These are phyloP conservation scores for Gobio occitaniae DNA, from an alignment of 2,797 vertebrate genomes.

Conservation along the genomic window DNA sequence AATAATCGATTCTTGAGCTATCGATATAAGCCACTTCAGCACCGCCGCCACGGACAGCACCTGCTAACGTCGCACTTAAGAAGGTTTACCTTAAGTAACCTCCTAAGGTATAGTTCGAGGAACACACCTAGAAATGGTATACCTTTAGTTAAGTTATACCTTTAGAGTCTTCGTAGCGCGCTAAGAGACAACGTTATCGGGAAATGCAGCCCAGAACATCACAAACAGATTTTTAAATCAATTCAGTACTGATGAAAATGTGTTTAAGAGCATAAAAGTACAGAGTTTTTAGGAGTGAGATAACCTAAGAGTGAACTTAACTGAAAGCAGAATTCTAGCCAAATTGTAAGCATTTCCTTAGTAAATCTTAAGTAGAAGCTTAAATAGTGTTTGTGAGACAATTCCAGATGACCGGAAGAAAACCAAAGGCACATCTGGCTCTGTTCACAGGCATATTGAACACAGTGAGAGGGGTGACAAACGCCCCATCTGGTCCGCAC, in stretches of 20 bases:
- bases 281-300: not conserved
- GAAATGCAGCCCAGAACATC: no score
- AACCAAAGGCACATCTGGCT: conserved; percentile 18
- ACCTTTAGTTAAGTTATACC: no score
- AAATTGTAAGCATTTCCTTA: not conserved
- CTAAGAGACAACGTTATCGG: no score
- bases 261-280: not conserved
- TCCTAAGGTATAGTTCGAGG: no score
- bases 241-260: not conserved
- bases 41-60: no score
- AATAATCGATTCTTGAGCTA: no score
- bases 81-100: no score
- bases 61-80: no score
- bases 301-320: not conserved
- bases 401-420: conserved; percentile 7
- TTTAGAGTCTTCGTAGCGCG: no score
- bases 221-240: not conserved
- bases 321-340: not conserved
- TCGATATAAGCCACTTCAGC: no score
- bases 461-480: conserved; percentile 7
- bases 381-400: not conserved
- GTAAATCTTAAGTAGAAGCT: not conserved
- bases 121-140: no score
- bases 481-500: conserved; percentile 8
- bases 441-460: conserved; percentile 2